phyloP scores from a whole-genome alignment of 2,113 vertebrate genomes.

The Hippocampus guttulatus region DNA sequence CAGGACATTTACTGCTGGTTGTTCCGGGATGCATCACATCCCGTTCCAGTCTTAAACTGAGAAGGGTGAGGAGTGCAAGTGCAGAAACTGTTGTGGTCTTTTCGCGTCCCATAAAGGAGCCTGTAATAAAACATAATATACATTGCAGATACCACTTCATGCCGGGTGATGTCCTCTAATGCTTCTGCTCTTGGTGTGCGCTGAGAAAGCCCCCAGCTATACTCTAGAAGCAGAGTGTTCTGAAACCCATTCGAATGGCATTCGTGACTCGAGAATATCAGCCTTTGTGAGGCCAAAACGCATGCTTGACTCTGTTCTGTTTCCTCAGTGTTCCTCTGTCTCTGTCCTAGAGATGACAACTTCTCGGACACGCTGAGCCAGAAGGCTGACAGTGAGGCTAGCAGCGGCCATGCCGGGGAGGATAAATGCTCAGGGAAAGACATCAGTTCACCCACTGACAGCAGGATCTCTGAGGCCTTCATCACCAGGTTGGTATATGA shows the following conservation, averaged over 20 bases:
- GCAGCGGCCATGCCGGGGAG: constrained; percentile 89
- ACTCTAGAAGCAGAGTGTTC: constrained; percentile 25
- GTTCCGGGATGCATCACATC: constrained; percentile 8
- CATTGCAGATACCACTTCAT: constrained; percentile 10
- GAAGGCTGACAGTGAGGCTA: constrained; percentile 94
- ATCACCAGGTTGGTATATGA: constrained; percentile 75
- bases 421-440: constrained; percentile 92
- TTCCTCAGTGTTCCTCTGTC: constrained; percentile 30
- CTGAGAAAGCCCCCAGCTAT: constrained; percentile 11
- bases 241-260: constrained; percentile 30
- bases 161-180: constrained; percentile 19
- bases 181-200: not conserved
- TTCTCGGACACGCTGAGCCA: constrained; percentile 98
- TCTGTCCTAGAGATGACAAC: constrained; percentile 84
- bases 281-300: constrained; percentile 21
- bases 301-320: constrained; percentile 44
- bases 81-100: constrained; percentile 15
- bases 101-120: constrained; percentile 25
- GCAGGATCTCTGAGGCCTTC: constrained; percentile 81
- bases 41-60: constrained; percentile 35
- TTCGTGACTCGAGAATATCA: constrained; percentile 49
- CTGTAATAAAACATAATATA: constrained; percentile 32
- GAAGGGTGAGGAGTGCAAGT: constrained; percentile 12
- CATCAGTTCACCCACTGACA: constrained; percentile 84
- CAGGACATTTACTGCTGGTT: constrained; percentile 50